Percentiles rank a stretch among this genome's conserved stretches.
These are phyloP conservation scores for Xestoiulus laeticollis DNA, from an alignment of 2,888 invertebrate genomes.

Conservation along the genomic window DNA sequence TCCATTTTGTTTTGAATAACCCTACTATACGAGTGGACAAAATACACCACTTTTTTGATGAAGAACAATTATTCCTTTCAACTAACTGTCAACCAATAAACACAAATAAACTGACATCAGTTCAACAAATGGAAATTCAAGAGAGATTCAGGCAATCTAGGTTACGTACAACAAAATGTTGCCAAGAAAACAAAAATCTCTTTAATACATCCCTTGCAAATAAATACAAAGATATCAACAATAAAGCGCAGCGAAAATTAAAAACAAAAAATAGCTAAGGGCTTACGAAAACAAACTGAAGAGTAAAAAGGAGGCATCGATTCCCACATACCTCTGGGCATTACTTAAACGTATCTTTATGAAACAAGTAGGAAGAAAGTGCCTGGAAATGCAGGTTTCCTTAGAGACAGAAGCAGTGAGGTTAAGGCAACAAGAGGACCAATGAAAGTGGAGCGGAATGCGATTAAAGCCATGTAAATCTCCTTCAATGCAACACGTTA, in stretches of 20 bases:
- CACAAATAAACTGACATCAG: no score
- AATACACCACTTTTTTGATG: no score
- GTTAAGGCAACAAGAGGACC: background rate
- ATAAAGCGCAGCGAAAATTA: background rate
- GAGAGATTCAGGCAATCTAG: background rate
- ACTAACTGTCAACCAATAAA: no score
- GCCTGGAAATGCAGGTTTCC: background rate
- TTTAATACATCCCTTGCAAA: background rate
- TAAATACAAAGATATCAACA: background rate
- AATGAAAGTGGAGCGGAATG: background rate
- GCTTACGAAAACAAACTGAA: background rate
- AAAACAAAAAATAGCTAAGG: background rate
- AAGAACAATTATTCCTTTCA: no score
- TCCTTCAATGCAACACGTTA: background rate
- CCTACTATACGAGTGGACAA: no score
- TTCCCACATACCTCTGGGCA: background rate
- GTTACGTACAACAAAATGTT: background rate
- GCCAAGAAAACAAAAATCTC: background rate
- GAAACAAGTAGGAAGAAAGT: background rate
- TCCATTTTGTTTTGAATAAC: no score
- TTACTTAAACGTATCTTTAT: background rate
- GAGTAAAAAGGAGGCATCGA: background rate
- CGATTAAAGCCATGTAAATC: slow-evolving; percentile 11
- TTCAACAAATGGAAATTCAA: no score
- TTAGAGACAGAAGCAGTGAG: background rate